Conservation (phyloP, 2,797 vertebrate genomes). For the Astyanax mexicanus region DNA sequence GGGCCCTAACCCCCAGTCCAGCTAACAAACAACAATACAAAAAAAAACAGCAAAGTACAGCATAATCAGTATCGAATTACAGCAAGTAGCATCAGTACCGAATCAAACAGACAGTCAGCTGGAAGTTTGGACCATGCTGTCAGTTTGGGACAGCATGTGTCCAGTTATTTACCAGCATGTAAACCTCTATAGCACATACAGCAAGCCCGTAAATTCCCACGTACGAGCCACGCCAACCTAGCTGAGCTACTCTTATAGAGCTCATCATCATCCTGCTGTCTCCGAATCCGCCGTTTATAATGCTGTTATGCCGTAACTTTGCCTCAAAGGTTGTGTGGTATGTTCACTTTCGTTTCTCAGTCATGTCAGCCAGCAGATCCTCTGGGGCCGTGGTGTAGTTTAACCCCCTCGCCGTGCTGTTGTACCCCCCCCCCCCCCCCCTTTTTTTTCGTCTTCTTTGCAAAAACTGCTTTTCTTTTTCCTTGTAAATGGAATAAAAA, state of each 20-base stretch:
- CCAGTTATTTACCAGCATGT: conserved; percentile 12
- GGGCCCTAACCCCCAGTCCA: conserved; percentile 9
- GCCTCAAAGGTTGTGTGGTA: conserved; percentile 10
- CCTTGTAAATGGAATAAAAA: conserved; percentile 71
- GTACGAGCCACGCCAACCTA: neutral
- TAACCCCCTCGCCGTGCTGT: conserved; percentile 61
- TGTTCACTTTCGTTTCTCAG: conserved; percentile 39
- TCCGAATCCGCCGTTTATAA: conserved; percentile 4
- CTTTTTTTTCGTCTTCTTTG: conserved; percentile 65
- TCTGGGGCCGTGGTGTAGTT: conserved; percentile 58
- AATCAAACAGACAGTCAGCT: neutral
- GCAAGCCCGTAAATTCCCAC: conserved; percentile 5
- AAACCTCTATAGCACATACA: conserved; percentile 37
- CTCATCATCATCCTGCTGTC: conserved; percentile 8
- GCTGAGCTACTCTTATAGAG: neutral
- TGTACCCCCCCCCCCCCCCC: conserved; percentile 75
- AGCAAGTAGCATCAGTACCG: neutral
- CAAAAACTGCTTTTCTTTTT: conserved; percentile 52
- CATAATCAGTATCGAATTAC: too few species aligned
- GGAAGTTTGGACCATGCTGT: conserved; percentile 6
- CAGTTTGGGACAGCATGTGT: conserved; percentile 3
- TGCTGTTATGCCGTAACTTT: neutral
- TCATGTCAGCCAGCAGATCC: conserved; percentile 46
- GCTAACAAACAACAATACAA: too few species aligned
- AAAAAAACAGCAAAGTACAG: too few species aligned